These are phyloP conservation scores for Griposia aprilina DNA, from an alignment of 2,888 invertebrate species.

Conservation along the genomic window DNA sequence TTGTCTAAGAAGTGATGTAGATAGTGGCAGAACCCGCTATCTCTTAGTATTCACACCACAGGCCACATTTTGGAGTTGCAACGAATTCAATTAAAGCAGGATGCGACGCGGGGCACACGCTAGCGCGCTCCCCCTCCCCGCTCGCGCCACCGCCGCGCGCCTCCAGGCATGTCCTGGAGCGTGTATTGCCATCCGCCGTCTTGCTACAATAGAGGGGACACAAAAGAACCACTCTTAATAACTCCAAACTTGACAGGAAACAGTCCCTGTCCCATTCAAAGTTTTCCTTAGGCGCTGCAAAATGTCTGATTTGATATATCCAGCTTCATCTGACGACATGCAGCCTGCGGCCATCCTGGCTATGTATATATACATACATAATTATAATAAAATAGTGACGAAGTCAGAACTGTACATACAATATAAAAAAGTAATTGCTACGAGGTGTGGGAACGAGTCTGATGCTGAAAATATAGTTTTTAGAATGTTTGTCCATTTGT, in stretches of 20 bases:
- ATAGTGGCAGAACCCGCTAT: not conserved
- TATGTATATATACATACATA: not conserved
- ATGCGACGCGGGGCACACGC: conserved; percentile 53
- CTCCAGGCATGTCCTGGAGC: conserved; percentile 7
- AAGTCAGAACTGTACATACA: not conserved
- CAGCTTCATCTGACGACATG: not conserved
- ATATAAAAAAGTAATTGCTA: not conserved
- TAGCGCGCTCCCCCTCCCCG: not conserved
- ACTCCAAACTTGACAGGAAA: not conserved
- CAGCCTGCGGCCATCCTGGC: not conserved
- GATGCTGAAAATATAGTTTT: no score
- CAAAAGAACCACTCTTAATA: conserved; percentile 36
- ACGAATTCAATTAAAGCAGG: conserved; percentile 74
- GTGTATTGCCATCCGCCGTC: conserved; percentile 45
- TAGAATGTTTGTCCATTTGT: no score
- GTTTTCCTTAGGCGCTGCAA: not conserved
- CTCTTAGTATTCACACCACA: conserved; percentile 3
- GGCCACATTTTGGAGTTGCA: conserved; percentile 65
- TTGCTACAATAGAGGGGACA: conserved; percentile 17
- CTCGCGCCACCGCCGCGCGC: not conserved
- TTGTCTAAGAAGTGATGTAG: not conserved
- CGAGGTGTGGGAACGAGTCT: no score
- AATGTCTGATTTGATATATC: not conserved
- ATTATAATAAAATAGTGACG: not conserved
- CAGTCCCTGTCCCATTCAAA: not conserved